Base-by-base conservation (phyloP, 2,113 vertebrate species). In the Indri indri region DNA sequence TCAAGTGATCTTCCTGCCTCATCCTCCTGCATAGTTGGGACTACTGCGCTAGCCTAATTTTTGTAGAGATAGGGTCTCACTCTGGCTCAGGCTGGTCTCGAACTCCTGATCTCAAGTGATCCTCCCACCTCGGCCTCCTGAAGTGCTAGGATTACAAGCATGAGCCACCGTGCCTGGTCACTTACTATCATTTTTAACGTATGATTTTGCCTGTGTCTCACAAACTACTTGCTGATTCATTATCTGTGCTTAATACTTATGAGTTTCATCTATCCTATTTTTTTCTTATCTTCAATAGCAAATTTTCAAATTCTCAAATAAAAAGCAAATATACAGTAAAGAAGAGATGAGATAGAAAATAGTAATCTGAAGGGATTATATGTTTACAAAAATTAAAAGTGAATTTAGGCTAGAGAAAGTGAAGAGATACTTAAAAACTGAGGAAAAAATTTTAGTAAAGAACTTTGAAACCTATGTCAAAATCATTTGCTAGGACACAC, bases 361-460 rank as follows among this genome's bases (percentile, higher is more conserved):
- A 88, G 66, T 11, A 47, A 30, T 54, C 30, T 81, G 30, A 88
- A 90, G 61, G n/a, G 32, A 47, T 77, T 16, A n/a, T 45, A 84
- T 93, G 12, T 95, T 95, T 79, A 76, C 50, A 76, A 98, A 96
- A 88, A n/a, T 76, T 54, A n/a, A 94, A 93, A 34, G 82, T 88
- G 1, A 8, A 42, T 91, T 37, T 32, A 22, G 79, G 87, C 37
- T 37, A 76, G 45, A 92, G 63, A 70, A 90, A 73, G 34, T 92
- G 1, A 57, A 77, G 68, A 80, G 30, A 57, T 27, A 77, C 6
- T 93, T 57, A 50, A 65, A 82, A 95, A 42, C 2, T 45, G 66
- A 6, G 65, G 90, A 81, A 92, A 97, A n/a, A 8, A 22, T 30
- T 52, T 63, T 93, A 88, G 27, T 90, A 27, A 95, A 81, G n/a